A percentile compares a stretch with the other conserved stretches of the same genome.
phyloP scores from a whole-genome alignment of 2,888 invertebrate genomes.

The Camponotus fellah region DNA sequence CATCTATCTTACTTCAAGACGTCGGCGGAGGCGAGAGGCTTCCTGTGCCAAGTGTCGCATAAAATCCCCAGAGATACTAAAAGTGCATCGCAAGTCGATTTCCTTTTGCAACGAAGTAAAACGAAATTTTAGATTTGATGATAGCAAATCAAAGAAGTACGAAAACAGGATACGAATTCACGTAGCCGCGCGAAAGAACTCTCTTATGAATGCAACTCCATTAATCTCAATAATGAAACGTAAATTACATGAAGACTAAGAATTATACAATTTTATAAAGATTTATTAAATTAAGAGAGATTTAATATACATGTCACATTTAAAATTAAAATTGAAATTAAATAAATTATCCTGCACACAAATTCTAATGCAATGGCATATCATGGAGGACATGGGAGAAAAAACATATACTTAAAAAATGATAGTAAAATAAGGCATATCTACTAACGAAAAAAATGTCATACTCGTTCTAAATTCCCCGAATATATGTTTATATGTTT shows the following conservation, averaged over 20 bases:
- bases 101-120: conserved; percentile 16
- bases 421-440: neutral
- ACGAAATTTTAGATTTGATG: conserved; percentile 17
- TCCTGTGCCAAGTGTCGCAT: conserved; percentile 39
- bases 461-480: neutral
- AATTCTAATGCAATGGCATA: no score
- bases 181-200: neutral
- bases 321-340: neutral
- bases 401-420: neutral
- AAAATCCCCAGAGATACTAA: conserved; percentile 45
- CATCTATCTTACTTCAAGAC: conserved; percentile 46
- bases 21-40: conserved; percentile 17
- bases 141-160: conserved; percentile 13
- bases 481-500: neutral
- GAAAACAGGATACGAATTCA: neutral
- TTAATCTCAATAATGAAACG: neutral
- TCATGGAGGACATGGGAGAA: no score
- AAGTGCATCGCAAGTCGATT: conserved; percentile 39
- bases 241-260: neutral
- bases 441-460: neutral
- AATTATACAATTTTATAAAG: neutral
- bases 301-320: neutral
- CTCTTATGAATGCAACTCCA: neutral
- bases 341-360: neutral
- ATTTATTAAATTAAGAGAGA: conserved; percentile 15